Evolutionary conservation across 2,797 vertebrate species (phyloP).

Genomic region (Halcyon smyrnensis): DNA sequence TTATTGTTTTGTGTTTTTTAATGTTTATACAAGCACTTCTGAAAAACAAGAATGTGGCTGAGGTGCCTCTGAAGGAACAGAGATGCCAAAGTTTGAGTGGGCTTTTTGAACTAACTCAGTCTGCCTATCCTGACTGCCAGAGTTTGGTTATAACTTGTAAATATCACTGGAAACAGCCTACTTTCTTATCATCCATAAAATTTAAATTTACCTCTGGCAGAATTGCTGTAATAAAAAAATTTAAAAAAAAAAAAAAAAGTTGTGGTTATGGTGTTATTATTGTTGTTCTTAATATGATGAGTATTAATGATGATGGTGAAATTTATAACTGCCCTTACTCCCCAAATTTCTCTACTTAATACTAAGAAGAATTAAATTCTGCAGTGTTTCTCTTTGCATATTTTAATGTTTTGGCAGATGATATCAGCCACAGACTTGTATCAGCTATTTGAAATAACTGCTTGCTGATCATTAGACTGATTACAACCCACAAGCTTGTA

Average conservation of each 20-base stretch:
- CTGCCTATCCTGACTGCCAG: background rate
- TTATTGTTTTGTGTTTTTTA: background rate
- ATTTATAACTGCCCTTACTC: background rate
- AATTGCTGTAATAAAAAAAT: background rate
- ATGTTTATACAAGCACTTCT: slow-evolving; percentile 11
- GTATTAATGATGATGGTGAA: background rate
- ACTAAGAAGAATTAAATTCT: background rate
- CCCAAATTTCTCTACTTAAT: background rate
- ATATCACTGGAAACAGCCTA: background rate
- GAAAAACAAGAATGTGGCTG: background rate
- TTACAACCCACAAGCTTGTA: background rate
- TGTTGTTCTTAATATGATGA: background rate
- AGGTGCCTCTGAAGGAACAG: background rate
- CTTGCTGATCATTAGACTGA: background rate
- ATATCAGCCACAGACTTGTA: background rate
- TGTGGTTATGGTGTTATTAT: background rate
- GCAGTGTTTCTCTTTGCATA: background rate
- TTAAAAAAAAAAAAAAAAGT: background rate
- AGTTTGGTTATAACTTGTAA: background rate
- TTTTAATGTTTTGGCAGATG: background rate
- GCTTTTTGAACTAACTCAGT: background rate
- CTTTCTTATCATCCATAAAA: background rate
- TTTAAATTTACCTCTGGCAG: background rate
- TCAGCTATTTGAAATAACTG: background rate
- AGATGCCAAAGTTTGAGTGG: background rate